Conservation (phyloP, 2,888 invertebrate species). For the Helicoverpa assulta region DNA sequence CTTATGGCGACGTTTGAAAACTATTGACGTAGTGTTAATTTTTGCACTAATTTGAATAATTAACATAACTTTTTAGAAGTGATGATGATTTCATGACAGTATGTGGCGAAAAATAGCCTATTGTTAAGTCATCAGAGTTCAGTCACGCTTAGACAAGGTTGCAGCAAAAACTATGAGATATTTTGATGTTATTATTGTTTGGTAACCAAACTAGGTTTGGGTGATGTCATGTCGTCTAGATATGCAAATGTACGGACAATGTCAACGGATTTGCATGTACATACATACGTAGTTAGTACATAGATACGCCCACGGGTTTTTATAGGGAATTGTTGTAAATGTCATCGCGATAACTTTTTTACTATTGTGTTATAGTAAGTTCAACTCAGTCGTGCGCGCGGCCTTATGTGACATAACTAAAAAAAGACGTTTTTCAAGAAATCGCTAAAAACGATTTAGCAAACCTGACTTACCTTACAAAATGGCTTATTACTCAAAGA, state of each 20-base stretch:
- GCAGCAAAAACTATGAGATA: slow-evolving; percentile 25
- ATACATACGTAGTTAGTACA: neutral
- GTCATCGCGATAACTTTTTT: slow-evolving; percentile 1
- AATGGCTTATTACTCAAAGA: no score
- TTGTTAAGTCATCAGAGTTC: slow-evolving; percentile 19
- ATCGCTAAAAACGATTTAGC: no score
- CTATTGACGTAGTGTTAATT: no score
- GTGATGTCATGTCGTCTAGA: slow-evolving; percentile 62
- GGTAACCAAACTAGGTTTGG: slow-evolving; percentile 30
- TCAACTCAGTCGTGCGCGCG: no score
- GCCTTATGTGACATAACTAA: no score
- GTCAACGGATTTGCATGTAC: slow-evolving; percentile 52
- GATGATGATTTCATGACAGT: neutral
- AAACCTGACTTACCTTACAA: no score
- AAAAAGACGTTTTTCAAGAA: no score
- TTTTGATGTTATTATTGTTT: slow-evolving; percentile 33
- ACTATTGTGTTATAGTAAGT: neutral
- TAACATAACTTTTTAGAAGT: no score
- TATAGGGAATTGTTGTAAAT: slow-evolving; percentile 13
- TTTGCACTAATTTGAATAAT: no score
- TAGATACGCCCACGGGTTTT: slow-evolving; percentile 39
- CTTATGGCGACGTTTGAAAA: no score
- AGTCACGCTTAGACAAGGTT: slow-evolving; percentile 16
- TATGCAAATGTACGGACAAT: slow-evolving; percentile 64
- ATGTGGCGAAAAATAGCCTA: neutral